Conservation (phyloP, 2,797 vertebrate species). For the Alauda arvensis region DNA sequence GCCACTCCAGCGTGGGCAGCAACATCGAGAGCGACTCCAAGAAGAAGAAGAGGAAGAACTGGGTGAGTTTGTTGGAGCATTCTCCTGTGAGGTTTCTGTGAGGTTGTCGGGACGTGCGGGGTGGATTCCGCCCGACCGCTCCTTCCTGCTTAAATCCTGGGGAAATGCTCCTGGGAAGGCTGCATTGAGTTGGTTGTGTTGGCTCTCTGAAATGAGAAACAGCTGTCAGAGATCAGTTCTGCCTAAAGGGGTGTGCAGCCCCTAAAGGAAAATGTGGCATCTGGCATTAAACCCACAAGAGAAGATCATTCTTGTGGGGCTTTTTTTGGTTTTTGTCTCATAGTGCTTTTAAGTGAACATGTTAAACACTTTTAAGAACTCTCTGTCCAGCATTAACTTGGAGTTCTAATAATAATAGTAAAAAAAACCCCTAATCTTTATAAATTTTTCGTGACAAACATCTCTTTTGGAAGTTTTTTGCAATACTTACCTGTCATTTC, state of each 20-base stretch:
- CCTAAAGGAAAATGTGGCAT: neutral
- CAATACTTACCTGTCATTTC: constrained; percentile 43
- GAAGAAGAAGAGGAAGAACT: constrained; percentile 98
- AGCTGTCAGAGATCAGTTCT: neutral
- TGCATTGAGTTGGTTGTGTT: neutral
- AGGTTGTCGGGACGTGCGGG: neutral
- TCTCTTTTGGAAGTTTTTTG: constrained; percentile 21
- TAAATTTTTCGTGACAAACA: neutral
- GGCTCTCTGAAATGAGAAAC: neutral
- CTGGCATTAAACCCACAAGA: neutral
- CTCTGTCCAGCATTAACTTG: neutral
- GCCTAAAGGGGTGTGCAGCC: neutral
- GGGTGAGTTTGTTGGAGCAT: constrained; percentile 77
- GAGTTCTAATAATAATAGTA: neutral
- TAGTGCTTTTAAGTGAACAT: neutral
- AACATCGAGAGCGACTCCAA: constrained; percentile 89
- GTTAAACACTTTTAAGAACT: neutral
- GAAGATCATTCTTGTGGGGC: neutral
- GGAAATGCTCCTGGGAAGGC: neutral
- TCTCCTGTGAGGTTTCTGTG: neutral
- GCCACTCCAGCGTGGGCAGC: constrained; percentile 96
- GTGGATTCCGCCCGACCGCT: neutral
- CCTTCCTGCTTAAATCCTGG: neutral
- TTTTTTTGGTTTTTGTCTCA: neutral
- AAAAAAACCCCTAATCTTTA: neutral